A percentile compares a stretch with the other conserved stretches of the same genome.
Conservation (phyloP, 35 echinoderm and acorn worm species). For the Hemicentrotus pulcherrimus region DNA sequence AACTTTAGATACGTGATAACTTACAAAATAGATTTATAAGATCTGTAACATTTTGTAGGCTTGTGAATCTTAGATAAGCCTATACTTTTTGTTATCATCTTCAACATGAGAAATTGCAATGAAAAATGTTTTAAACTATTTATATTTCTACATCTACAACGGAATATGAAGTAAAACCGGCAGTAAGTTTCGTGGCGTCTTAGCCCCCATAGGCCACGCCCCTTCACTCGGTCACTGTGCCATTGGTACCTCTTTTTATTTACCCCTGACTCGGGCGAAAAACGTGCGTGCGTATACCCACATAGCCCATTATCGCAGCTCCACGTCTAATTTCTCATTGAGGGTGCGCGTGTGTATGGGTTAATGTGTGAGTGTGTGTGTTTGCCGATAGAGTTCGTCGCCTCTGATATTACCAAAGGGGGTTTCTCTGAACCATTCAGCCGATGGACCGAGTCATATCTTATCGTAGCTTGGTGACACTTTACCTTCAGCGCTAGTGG, state of each 20-base stretch:
- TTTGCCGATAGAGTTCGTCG: constrained; percentile 39
- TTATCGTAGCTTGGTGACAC: constrained; percentile 4
- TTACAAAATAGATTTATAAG: too few relatives aligned
- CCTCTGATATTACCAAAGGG: constrained; percentile 20
- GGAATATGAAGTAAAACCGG: neutral
- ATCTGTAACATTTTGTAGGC: too few relatives aligned
- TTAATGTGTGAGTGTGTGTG: neutral
- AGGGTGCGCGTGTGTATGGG: neutral
- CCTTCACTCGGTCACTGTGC: constrained; percentile 47
- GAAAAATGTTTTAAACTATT: neutral
- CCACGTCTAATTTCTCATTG: neutral
- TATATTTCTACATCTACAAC: too few relatives aligned
- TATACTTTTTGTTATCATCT: neutral
- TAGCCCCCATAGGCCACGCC: constrained; percentile 27
- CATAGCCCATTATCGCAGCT: neutral
- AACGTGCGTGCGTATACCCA: constrained; percentile 19
- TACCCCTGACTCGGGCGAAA: neutral
- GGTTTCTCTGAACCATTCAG: constrained; percentile 28
- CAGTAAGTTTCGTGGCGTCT: neutral
- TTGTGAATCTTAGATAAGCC: too few relatives aligned
- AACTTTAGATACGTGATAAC: too few relatives aligned
- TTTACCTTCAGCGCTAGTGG: neutral
- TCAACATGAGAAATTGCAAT: neutral
- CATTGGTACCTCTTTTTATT: constrained; percentile 13
- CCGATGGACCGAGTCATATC: neutral